Evolutionary conservation across 2,888 invertebrate species (phyloP), one percentile per base, ranked within the genome.

Genomic region (Hypsopygia costalis): DNA sequence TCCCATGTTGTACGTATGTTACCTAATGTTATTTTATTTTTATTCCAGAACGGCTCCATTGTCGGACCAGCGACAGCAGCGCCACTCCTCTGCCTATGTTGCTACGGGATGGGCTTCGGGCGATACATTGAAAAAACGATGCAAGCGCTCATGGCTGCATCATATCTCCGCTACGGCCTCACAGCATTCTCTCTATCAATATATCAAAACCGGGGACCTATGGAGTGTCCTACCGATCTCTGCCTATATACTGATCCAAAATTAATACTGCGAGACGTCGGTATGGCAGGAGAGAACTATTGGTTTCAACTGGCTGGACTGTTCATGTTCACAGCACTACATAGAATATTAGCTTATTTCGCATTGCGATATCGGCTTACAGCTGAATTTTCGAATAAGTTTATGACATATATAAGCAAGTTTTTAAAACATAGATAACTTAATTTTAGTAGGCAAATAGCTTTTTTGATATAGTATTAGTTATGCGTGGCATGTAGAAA

Each of bases 101-200:
- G 91, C 47, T 92, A 92, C 54, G 92, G 92, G 1, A 90, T 92
- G 89, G 92, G 92, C 6, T 92, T 91, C 52, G 91, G 91, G 0
- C 70, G 80, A 1, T 62, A 58, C 44, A 90, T 92, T 20, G 90
- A 91, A 66, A 67, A 80, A 0, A 52, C 72, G 11, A 92, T 92
- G 91, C 77, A 69, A 46, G 62, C 81, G 0, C 57, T 92, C 0
- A 92, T 92, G 91, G 79, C 87, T 0, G 60, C 81, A 1, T 91
- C 91, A 0, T 95, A 92, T 66, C 82, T 94, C 10, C 90, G 94
- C 36, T 94, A 92, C 62, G 92, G 93, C 0, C 85, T 94, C 40
- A 90, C 92, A 5, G 94, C 93, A 34, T 91, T 80, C 55, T 83
- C 68, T 1, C 57, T 90, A 1, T 76, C 94, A 0, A 86, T 94